Conservation (phyloP, 2,797 vertebrate genomes). For the Sebastiscus tertius region DNA sequence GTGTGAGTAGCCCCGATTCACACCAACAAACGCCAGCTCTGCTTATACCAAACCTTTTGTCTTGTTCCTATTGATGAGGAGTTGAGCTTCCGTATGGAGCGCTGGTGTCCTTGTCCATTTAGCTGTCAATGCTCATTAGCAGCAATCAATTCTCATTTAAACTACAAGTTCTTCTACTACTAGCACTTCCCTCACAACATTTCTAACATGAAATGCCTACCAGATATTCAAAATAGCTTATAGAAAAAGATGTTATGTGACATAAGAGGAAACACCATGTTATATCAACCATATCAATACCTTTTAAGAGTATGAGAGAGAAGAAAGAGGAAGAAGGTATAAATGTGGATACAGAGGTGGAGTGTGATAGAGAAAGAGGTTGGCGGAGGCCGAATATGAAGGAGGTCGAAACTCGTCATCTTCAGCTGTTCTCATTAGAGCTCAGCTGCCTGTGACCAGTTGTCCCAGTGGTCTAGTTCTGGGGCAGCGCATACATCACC, state of each 20-base stretch:
- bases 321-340: not conserved
- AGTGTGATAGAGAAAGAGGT: not conserved
- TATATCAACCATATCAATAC: not conserved
- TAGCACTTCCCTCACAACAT: not conserved
- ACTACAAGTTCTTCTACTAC: not conserved
- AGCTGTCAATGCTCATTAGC: not conserved
- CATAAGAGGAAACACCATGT: not conserved
- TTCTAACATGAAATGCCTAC: not conserved
- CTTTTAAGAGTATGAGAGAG: not conserved
- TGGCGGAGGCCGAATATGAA: constrained; percentile 6
- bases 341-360: not conserved
- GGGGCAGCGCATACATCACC: constrained; percentile 31
- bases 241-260: not conserved
- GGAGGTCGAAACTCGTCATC: not conserved
- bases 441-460: constrained; percentile 3
- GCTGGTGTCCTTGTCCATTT: not conserved
- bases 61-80: not conserved
- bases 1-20: not conserved
- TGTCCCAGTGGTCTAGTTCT: constrained; percentile 20
- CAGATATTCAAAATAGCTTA: not conserved
- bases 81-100: not conserved
- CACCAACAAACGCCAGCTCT: not conserved
- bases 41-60: not conserved
- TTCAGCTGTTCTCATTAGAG: constrained; percentile 48
- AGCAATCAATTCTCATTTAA: not conserved